A percentile compares a stretch with the other conserved stretches of the same genome.
Conservation (phyloP, 2,888 invertebrate species). For the Ochropleura leucogaster region DNA sequence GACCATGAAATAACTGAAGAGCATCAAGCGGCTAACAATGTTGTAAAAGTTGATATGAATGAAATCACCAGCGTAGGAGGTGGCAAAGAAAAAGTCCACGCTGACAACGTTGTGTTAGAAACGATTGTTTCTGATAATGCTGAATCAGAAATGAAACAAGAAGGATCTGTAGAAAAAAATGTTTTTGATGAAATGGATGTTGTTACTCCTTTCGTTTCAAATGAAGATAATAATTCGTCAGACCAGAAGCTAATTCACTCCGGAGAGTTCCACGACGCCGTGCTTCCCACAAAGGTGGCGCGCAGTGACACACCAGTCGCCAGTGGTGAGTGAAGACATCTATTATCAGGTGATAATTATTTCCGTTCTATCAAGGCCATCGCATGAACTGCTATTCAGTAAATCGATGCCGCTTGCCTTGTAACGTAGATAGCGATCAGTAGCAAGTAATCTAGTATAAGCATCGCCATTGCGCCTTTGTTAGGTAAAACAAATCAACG, state of each 20-base stretch:
- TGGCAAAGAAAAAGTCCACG: neutral
- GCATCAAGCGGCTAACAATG: conserved; percentile 41
- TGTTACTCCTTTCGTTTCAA: conserved; percentile 76
- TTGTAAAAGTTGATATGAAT: conserved; percentile 38
- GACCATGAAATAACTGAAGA: conserved; percentile 59
- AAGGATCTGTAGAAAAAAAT: conserved; percentile 65
- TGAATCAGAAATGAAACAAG: conserved; percentile 54
- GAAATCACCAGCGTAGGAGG: conserved; percentile 17
- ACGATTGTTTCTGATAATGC: conserved; percentile 39
- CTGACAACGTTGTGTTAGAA: conserved; percentile 19
- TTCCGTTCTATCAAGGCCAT: conserved; percentile 86
- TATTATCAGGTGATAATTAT: conserved; percentile 89
- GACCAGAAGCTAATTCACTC: conserved; percentile 82
- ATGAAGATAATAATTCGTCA: conserved; percentile 57
- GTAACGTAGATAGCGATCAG: conserved; percentile 58
- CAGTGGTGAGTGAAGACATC: conserved; percentile 90
- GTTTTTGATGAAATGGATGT: conserved; percentile 85
- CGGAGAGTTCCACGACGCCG: conserved; percentile 90
- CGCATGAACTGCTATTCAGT: conserved; percentile 84
- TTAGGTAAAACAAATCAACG: conserved; percentile 3
- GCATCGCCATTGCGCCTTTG: conserved; percentile 22
- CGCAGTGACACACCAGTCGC: conserved; percentile 86
- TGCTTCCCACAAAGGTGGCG: conserved; percentile 86
- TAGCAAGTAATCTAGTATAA: conserved; percentile 45
- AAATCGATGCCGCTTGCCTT: conserved; percentile 69